Conservation (phyloP, 2,888 invertebrate species). For the Dendrolimus houi region DNA sequence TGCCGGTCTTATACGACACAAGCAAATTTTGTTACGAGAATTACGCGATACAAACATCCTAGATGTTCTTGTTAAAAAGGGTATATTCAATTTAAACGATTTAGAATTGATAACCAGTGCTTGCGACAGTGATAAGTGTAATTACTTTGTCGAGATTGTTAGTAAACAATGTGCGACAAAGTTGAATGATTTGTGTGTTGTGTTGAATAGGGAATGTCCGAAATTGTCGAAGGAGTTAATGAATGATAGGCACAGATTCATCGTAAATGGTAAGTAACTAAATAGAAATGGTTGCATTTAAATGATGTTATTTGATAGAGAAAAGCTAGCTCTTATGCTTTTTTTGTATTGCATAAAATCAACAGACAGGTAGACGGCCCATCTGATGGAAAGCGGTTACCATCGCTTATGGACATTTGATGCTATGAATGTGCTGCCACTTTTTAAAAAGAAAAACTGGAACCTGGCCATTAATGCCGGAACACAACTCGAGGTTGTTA, state of each 20-base stretch:
- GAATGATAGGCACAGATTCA: constrained; percentile 74
- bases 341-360: no score
- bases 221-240: constrained; percentile 78
- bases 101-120: constrained; percentile 73
- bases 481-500: no score
- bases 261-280: constrained; percentile 54
- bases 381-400: no score
- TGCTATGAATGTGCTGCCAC: no score
- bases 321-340: no score
- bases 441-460: no score
- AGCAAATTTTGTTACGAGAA: constrained; percentile 78
- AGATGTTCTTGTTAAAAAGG: constrained; percentile 79
- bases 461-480: no score
- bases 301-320: no score
- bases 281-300: no score
- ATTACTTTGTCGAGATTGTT: constrained; percentile 78
- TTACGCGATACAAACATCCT: constrained; percentile 78
- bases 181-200: constrained; percentile 78
- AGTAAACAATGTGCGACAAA: constrained; percentile 77
- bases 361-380: no score
- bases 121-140: constrained; percentile 70
- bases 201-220: constrained; percentile 78
- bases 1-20: constrained; percentile 78
- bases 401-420: no score
- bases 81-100: constrained; percentile 78